Base-by-base conservation (phyloP, 1,140 invertebrate species). In the Archegozetes longisetosus region DNA sequence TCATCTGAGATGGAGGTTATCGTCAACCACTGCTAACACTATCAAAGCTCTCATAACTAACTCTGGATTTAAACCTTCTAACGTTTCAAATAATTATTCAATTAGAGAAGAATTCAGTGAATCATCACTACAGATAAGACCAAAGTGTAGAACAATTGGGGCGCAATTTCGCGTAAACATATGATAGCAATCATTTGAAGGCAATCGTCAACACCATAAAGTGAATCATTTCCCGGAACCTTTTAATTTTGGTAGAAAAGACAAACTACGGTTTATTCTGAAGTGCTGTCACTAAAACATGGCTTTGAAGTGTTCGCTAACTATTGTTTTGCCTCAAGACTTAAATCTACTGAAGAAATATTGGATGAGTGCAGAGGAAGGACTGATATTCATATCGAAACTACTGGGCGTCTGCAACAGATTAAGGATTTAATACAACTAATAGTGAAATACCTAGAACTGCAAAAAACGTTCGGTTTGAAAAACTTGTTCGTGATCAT, bases 191-290 rank as follows among this genome's bases (percentile, higher is more conserved):
- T 22, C 70, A 75, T 49, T 84, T 82, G 64, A 74, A 74, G 58
- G 62, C 65, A 24, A 74, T 96, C 82, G 84, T 62, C 84, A 89
- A 59, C 84, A 82, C 63, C 92, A 96, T 71, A 96, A 96, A 76
- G 78, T 98, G 61, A 98, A 98, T 72, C 94, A 98, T 71, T 91
- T 96, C 69, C 92, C 94, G 0, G 93, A 91, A 17, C 91, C 90
- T 9, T 98, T 97, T 73, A 90, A 97, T 72, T 84, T 98, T 53
- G 94, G 94, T 0, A 77, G 94, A 0, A 98, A 98, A 73, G 94
- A 98, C 72, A 76, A 87, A 24, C 77, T 97, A 25, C 97, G 92
- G 91, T 76, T 83, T 26, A 91, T 90, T 68, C 63, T 79, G 46
- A 68, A 68, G 64, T 78, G 83, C 67, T 91, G 68, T 83, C 84